Conservation (phyloP, 2,797 vertebrate genomes). For the Neosalanx taihuensis region DNA sequence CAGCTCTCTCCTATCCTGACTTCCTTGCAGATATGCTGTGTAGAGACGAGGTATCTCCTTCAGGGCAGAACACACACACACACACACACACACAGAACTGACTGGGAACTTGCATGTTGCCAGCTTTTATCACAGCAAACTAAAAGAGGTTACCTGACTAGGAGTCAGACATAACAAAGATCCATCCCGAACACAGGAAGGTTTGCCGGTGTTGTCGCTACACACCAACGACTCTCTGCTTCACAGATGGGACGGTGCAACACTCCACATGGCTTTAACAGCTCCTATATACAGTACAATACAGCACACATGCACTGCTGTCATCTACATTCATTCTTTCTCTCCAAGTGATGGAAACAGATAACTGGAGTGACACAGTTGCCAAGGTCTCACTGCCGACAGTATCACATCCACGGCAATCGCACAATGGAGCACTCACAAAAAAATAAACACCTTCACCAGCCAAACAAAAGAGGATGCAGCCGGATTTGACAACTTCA, state of each 20-base stretch:
- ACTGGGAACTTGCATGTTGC: not conserved
- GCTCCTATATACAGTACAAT: not conserved
- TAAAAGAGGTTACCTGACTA: not conserved
- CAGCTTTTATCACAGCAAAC: too few species aligned
- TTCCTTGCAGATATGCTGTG: not conserved
- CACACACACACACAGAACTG: not conserved
- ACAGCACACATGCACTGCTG: not conserved
- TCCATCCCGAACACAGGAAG: not conserved
- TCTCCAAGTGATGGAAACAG: slow-evolving; percentile 33
- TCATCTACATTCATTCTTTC: not conserved
- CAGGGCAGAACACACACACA: not conserved
- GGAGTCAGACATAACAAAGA: not conserved
- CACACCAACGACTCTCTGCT: not conserved
- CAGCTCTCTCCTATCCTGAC: not conserved
- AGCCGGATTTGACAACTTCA: slow-evolving; percentile 68
- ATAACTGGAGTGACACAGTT: slow-evolving; percentile 54
- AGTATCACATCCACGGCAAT: slow-evolving; percentile 55
- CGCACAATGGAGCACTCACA: slow-evolving; percentile 63
- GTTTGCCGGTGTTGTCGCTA: not conserved
- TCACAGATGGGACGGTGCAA: not conserved
- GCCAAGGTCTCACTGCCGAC: slow-evolving; percentile 41
- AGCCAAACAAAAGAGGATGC: slow-evolving; percentile 63
- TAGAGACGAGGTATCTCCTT: not conserved
- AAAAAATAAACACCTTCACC: slow-evolving; percentile 52
- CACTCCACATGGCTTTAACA: not conserved